Base-by-base conservation (phyloP, 2,888 invertebrate genomes). In the Unio pictorum region DNA sequence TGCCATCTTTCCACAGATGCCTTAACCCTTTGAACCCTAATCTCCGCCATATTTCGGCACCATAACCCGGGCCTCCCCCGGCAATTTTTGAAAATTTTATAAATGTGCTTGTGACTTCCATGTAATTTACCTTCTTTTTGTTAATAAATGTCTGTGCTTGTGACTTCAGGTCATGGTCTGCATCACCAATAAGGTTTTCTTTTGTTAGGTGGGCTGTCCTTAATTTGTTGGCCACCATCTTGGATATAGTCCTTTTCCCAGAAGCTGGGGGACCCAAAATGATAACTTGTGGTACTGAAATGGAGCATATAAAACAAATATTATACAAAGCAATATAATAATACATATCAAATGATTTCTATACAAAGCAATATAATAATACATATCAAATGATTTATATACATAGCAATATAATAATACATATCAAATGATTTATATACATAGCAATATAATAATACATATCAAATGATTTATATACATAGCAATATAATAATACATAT, bases 191-290 rank as follows among this genome's bases (percentile, higher is more conserved):
- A 45, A 90, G 76, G 63, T 82, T 85, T 26, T 88, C 86, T 60
- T 78, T 78, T 7, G 83, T 87, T 17, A 90, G 73, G 66, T 87
- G 87, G 11, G 87, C 86, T 30, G 86, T 80, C 0, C 86, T 75
- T 23, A 90, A 79, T 67, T 88, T 88, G 69, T 71, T 80, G 28
- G 86, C 80, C 20, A 90, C 78, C 84, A 89, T 83, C 76, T 87
- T 88, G 6, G 87, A 81, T 30, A 90, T 87, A 55, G 88, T 87
- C 61, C 84, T 77, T 70, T 90, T 89, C 0, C 90, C 90, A 28
- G 90, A 87, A 1, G 86, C 85, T 45, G 90, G 89, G 15, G 90
- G 89, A 15, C 90, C 90, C 58, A 90, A 75, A 30, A 90, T 80
- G 20, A 89, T 77, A 23, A 90, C 83, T 68, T 87, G 86, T 58